phyloP scores from a whole-genome alignment of 23 tunicate genomes.

The Styela plicata region DNA sequence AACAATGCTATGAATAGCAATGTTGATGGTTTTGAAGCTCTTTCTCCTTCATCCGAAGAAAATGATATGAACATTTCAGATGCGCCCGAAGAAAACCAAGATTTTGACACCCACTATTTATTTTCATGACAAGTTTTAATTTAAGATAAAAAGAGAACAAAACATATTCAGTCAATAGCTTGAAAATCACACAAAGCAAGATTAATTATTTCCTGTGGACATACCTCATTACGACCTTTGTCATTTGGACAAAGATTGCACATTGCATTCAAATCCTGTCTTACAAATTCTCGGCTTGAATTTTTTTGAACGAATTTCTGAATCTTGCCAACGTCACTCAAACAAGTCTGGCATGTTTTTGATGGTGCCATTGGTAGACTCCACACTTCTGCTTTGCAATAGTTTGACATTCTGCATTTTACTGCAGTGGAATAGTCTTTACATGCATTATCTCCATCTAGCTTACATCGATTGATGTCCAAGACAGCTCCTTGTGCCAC shows the following conservation, averaged over 20 bases:
- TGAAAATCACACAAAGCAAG: too few relatives aligned
- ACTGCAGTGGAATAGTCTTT: conserved; percentile 12
- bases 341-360: background rate
- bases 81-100: too few relatives aligned
- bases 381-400: conserved; percentile 22
- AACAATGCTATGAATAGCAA: too few relatives aligned
- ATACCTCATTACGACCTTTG: conserved; percentile 1
- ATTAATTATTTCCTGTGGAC: too few relatives aligned
- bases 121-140: too few relatives aligned
- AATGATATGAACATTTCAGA: too few relatives aligned
- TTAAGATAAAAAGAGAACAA: too few relatives aligned
- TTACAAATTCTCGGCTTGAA: background rate
- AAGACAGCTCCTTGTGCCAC: conserved; percentile 7
- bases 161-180: too few relatives aligned
- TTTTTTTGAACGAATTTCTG: background rate
- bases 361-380: background rate
- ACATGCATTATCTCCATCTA: conserved; percentile 24
- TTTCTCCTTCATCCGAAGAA: too few relatives aligned
- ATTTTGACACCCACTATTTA: too few relatives aligned
- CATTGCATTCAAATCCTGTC: conserved; percentile 14
- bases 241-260: background rate
- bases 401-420: background rate
- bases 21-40: too few relatives aligned
- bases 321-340: background rate
- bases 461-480: background rate